phyloP scores from a whole-genome alignment of 2,113 vertebrate species.

The Crotophaga sulcirostris region DNA sequence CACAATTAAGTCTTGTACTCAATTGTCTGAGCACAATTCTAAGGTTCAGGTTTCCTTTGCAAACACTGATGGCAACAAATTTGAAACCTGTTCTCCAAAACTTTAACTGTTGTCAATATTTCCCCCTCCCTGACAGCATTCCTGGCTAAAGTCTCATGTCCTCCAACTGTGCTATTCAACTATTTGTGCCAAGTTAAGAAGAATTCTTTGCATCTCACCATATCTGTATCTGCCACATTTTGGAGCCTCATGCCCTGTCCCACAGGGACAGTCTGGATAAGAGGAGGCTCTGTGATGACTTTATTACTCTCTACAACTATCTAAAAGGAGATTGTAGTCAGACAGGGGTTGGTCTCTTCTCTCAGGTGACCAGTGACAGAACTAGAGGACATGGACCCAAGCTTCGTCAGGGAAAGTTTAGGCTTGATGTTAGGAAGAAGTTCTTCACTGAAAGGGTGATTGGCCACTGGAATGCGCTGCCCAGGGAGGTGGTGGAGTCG shows the following conservation, averaged over 20 bases:
- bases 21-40: background rate
- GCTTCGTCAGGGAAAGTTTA: too few species aligned
- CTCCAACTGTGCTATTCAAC: background rate
- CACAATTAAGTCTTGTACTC: background rate
- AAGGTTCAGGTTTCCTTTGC: background rate
- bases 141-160: background rate
- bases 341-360: too few species aligned
- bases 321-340: too few species aligned
- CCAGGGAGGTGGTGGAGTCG: too few species aligned
- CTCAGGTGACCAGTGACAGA: too few species aligned
- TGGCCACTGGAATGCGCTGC: too few species aligned
- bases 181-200: background rate
- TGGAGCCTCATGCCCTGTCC: background rate
- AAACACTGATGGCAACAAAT: background rate
- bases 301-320: too few species aligned
- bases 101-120: background rate
- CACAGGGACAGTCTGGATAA: background rate
- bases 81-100: background rate
- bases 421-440: too few species aligned
- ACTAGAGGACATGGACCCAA: too few species aligned
- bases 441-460: too few species aligned
- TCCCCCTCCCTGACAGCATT: background rate
- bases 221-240: accelerated
- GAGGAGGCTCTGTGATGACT: too few species aligned
- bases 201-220: background rate